A percentile compares a stretch with the other conserved stretches of the same genome.
Evolutionary conservation across 2,113 vertebrate species (phyloP).

Genomic region (Gobio gobio): DNA sequence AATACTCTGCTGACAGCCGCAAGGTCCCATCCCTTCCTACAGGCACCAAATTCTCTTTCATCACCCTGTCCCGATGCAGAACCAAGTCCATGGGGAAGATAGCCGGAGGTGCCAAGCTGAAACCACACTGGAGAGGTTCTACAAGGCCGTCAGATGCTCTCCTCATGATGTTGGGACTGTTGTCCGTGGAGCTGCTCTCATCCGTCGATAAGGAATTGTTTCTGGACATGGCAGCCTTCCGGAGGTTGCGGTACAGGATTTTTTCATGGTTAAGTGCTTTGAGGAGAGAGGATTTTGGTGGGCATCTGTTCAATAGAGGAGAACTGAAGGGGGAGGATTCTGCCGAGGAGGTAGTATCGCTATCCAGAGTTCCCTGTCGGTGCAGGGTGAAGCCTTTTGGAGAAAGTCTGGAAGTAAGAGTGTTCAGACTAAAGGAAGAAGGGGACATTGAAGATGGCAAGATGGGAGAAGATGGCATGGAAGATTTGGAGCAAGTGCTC

Average conservation of each 20-base stretch:
- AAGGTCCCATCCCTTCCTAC: conserved; percentile 79
- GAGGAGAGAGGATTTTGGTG: conserved; percentile 73
- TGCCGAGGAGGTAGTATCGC: conserved; percentile 82
- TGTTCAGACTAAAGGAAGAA: conserved; percentile 76
- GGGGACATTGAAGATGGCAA: conserved; percentile 65
- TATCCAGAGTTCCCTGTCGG: conserved; percentile 79
- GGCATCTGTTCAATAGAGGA: conserved; percentile 76
- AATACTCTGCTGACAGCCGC: conserved; percentile 84
- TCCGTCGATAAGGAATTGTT: conserved; percentile 89
- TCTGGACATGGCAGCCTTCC: conserved; percentile 74
- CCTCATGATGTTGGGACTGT: conserved; percentile 83
- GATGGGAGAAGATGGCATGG: conserved; percentile 49
- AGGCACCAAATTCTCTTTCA: conserved; percentile 79
- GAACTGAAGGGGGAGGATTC: conserved; percentile 86
- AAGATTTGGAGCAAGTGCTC: conserved; percentile 69
- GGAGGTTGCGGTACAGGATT: conserved; percentile 74
- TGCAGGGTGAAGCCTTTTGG: conserved; percentile 67
- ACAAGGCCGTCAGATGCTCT: conserved; percentile 78
- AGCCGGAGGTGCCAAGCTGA: conserved; percentile 71
- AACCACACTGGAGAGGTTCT: conserved; percentile 67
- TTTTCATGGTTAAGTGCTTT: conserved; percentile 83
- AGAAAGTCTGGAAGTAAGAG: conserved; percentile 68
- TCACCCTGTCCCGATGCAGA: conserved; percentile 72
- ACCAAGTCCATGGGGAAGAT: conserved; percentile 73
- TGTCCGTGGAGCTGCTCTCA: conserved; percentile 89